phyloP scores from a whole-genome alignment of 2,113 vertebrate species.

The Macrotus californicus region DNA sequence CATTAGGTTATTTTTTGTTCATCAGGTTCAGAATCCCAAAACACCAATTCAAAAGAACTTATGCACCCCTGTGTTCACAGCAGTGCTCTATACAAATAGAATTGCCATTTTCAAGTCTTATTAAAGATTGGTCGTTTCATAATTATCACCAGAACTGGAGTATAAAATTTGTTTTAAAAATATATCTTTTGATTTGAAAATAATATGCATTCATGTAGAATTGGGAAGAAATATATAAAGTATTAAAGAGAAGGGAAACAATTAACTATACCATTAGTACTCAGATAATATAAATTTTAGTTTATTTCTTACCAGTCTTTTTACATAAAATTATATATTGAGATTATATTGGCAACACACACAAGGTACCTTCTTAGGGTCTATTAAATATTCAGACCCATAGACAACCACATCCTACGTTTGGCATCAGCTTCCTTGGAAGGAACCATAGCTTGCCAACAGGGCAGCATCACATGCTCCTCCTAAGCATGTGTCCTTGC shows the following conservation, averaged over 20 bases:
- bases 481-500: not conserved
- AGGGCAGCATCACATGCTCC: not conserved
- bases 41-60: too few relatives aligned
- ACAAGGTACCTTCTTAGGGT: not conserved
- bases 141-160: not conserved
- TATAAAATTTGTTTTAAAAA: not conserved
- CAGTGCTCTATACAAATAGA: too few relatives aligned
- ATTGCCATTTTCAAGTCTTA: not conserved
- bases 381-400: not conserved
- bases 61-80: too few relatives aligned
- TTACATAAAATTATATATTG: not conserved
- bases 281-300: not conserved
- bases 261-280: not conserved
- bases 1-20: too few relatives aligned
- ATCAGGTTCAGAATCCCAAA: too few relatives aligned
- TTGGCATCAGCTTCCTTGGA: not conserved
- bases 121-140: not conserved
- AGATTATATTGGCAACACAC: not conserved
- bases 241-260: not conserved
- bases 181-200: conserved; percentile 5
- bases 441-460: not conserved
- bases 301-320: not conserved
- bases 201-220: not conserved
- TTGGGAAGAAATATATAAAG: not conserved
- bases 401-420: not conserved